These are phyloP conservation scores for human DNA, from an alignment of 2,113 vertebrate genomes.

Conservation along the genomic window GRCh38 chr16:9403501-9404000, in stretches of 20 bases:
- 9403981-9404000: constrained; percentile 62
- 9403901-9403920: constrained; percentile 52
- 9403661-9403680: not conserved
- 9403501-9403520: not conserved
- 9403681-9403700: not conserved
- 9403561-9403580: not conserved
- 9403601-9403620: not conserved
- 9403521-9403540: not conserved
- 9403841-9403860: not conserved
- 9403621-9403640: not conserved
- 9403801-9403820: not conserved
- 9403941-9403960: constrained; percentile 61
- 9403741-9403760: not conserved
- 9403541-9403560: not conserved
- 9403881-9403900: constrained; percentile 64
- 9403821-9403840: not conserved
- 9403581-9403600: not conserved
- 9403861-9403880: not conserved
- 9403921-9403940: constrained; percentile 67
- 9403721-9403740: fast-evolving
- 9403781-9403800: not conserved
- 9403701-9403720: not conserved
- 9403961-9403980: constrained; percentile 33
- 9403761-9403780: not conserved
- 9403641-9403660: not conserved